Evolutionary conservation across 2,888 invertebrate genomes (phyloP).

Genomic region (Coenonympha glycerion): DNA sequence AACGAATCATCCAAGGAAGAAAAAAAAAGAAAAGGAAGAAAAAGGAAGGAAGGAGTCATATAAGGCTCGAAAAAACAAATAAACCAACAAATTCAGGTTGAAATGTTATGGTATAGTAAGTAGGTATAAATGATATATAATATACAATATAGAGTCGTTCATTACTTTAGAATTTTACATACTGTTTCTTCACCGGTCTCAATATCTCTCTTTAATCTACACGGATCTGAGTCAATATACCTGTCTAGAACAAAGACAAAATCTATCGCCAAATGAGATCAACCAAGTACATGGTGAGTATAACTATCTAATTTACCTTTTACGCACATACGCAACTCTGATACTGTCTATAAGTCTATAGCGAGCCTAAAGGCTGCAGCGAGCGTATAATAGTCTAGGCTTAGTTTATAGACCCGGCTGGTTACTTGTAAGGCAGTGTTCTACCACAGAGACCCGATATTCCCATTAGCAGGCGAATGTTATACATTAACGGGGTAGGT

Average conservation of each 20-base stretch:
- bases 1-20: too few relatives aligned
- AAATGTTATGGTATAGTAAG: too few relatives aligned
- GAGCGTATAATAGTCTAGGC: neutral
- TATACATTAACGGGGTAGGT: conserved; percentile 14
- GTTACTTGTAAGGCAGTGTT: conserved; percentile 14
- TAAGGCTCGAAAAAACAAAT: too few relatives aligned
- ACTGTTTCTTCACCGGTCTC: neutral
- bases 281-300: neutral
- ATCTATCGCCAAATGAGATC: conserved; percentile 4
- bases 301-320: conserved; percentile 6
- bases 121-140: too few relatives aligned
- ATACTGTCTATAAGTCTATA: neutral
- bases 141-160: too few relatives aligned
- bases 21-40: too few relatives aligned
- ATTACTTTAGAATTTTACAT: too few relatives aligned
- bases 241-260: conserved; percentile 5
- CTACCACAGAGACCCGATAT: conserved; percentile 15
- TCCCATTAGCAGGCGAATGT: conserved; percentile 15
- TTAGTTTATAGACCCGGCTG: conserved; percentile 11
- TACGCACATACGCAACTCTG: conserved; percentile 7
- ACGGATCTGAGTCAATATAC: neutral
- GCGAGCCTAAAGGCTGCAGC: neutral
- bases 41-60: too few relatives aligned
- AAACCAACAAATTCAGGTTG: too few relatives aligned
- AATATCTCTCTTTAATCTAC: neutral